Evolutionary conservation across 2,797 vertebrate species (phyloP).

Genomic region (Crenichthys baileyi): DNA sequence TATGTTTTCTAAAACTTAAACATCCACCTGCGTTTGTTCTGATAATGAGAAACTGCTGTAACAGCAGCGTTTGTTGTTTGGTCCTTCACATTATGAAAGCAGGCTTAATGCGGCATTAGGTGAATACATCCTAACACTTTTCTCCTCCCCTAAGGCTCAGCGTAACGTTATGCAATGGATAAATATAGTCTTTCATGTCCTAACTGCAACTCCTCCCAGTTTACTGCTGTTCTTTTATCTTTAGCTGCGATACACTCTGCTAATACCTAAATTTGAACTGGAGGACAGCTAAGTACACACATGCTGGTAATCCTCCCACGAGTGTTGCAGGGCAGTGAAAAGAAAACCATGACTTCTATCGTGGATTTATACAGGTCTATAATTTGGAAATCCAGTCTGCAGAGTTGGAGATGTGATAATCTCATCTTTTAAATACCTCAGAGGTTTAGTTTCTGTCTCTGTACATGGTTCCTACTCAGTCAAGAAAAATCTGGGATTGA

Average conservation of each 20-base stretch:
- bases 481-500: not conserved
- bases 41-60: conserved; percentile 28
- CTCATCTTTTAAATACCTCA: conserved; percentile 1
- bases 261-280: conserved; percentile 61
- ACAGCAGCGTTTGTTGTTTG: conserved; percentile 24
- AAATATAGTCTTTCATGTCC: conserved; percentile 74
- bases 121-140: conserved; percentile 58
- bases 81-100: conserved; percentile 15
- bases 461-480: not conserved
- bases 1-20: conserved; percentile 15
- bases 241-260: conserved; percentile 39
- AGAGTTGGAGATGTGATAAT: conserved; percentile 6
- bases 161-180: conserved; percentile 67
- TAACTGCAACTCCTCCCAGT: conserved; percentile 60
- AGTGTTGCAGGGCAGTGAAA: conserved; percentile 36
- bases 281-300: conserved; percentile 53
- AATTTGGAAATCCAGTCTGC: not conserved
- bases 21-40: conserved; percentile 19
- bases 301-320: conserved; percentile 43
- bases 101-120: conserved; percentile 53
- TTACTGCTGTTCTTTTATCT: conserved; percentile 61
- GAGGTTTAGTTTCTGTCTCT: not conserved
- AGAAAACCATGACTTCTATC: conserved; percentile 29
- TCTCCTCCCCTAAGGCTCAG: conserved; percentile 58
- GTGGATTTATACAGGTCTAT: conserved; percentile 18